Percentiles rank a stretch among this genome's conserved stretches.
Conservation (phyloP, 2,113 vertebrate species). For the Bos javanicus region DNA sequence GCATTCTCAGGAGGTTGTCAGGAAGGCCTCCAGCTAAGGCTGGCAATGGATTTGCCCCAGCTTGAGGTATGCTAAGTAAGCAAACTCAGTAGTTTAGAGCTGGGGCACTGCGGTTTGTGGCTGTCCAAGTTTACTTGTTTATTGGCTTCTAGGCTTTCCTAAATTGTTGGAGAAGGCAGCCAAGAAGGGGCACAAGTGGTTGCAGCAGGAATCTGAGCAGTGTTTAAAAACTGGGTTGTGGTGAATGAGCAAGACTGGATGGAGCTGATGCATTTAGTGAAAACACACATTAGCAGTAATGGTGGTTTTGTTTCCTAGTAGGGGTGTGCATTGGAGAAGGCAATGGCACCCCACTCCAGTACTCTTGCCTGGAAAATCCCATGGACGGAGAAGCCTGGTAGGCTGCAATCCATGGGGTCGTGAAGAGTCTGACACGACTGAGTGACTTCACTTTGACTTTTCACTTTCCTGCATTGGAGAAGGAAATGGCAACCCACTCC, state of each 20-base stretch:
- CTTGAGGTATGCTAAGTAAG: slow-evolving; percentile 44
- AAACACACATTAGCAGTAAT: background rate
- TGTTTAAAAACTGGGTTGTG: slow-evolving; percentile 53
- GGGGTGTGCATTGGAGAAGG: too few species aligned
- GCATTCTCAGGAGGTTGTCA: background rate
- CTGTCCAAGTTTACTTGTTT: slow-evolving; percentile 57
- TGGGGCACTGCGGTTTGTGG: slow-evolving; percentile 27
- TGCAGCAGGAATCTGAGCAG: slow-evolving; percentile 18
- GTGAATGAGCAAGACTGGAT: slow-evolving; percentile 10
- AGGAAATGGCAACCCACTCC: too few species aligned
- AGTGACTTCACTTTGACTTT: too few species aligned
- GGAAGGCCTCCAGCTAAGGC: background rate
- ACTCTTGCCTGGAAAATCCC: too few species aligned
- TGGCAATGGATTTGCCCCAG: background rate
- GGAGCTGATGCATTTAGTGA: background rate
- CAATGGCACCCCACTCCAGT: too few species aligned
- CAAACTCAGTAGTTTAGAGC: slow-evolving; percentile 33
- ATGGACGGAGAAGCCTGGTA: too few species aligned
- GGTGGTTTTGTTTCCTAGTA: background rate
- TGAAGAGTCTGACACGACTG: too few species aligned
- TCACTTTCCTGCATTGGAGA: too few species aligned
- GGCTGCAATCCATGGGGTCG: too few species aligned
- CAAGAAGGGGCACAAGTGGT: background rate
- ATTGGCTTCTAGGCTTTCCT: slow-evolving; percentile 26
- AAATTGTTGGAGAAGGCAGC: slow-evolving; percentile 10